Evolutionary conservation across 2,888 invertebrate species (phyloP).

Genomic region (Clusia tigrina): DNA sequence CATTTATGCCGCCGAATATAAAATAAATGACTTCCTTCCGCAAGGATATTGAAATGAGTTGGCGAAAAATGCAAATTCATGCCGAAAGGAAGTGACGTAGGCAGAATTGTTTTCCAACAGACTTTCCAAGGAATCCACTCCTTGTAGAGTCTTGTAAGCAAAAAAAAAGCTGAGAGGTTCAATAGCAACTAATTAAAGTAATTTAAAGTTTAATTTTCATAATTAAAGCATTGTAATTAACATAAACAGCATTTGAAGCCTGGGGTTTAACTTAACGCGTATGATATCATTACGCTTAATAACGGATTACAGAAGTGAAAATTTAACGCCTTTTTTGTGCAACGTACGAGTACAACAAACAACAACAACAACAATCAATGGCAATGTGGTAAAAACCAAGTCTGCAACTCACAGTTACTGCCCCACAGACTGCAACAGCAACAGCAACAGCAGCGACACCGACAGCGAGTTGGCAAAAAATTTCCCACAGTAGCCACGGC

Average conservation of each 20-base stretch:
- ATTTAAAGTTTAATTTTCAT: constrained; percentile 40
- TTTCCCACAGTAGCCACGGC: constrained; percentile 47
- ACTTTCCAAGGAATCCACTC: constrained; percentile 12
- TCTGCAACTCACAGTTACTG: constrained; percentile 12
- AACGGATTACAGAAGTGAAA: neutral
- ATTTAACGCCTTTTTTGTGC: neutral
- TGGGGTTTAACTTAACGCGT: too few species aligned
- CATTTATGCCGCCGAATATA: constrained; percentile 52
- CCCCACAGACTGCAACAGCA: neutral
- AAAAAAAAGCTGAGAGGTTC: constrained; percentile 37
- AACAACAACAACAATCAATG: neutral
- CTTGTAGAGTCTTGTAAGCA: constrained; percentile 15
- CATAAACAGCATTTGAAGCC: neutral
- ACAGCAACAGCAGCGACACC: too few species aligned
- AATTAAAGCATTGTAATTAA: constrained; percentile 1
- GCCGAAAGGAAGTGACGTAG: constrained; percentile 54
- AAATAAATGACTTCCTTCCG: constrained; percentile 56
- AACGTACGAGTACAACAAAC: too few species aligned
- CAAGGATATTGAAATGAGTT: constrained; percentile 54
- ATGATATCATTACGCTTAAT: neutral
- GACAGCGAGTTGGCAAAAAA: too few species aligned
- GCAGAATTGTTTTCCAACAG: constrained; percentile 44
- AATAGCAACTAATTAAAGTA: constrained; percentile 47
- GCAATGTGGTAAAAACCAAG: neutral
- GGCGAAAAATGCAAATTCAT: constrained; percentile 54